phyloP scores from a whole-genome alignment of 2,113 vertebrate genomes.

The Balaenoptera acutorostrata region DNA sequence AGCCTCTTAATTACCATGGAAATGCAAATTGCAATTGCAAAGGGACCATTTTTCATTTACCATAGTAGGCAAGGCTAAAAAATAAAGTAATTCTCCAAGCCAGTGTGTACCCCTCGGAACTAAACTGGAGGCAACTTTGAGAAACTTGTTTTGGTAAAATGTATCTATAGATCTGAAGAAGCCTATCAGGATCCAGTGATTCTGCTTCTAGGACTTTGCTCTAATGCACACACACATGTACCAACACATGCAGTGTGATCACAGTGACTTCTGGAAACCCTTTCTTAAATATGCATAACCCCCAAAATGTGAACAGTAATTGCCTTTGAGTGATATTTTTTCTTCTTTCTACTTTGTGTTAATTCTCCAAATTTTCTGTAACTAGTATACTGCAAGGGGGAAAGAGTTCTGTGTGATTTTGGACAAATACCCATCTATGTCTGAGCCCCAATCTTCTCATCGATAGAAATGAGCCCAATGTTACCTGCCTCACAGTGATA shows the following conservation, averaged over 20 bases:
- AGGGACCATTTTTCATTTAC: not conserved
- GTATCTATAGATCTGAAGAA: not conserved
- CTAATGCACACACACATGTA: not conserved
- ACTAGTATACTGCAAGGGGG: not conserved
- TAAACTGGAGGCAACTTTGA: not conserved
- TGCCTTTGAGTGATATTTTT: not conserved
- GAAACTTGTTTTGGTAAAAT: not conserved
- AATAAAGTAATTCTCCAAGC: not conserved
- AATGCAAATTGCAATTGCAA: not conserved
- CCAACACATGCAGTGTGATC: not conserved
- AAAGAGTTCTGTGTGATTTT: not conserved
- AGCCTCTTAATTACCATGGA: not conserved
- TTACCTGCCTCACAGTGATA: not conserved
- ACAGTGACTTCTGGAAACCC: not conserved
- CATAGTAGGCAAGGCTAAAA: not conserved
- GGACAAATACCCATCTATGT: not conserved
- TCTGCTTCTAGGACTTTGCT: not conserved
- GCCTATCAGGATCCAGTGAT: not conserved
- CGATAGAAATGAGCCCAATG: not conserved
- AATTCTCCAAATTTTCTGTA: not conserved
- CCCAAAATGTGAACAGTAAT: not conserved
- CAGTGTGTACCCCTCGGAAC: not conserved
- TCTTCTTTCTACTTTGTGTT: not conserved
- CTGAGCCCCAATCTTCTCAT: not conserved
- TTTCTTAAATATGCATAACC: not conserved